Percentiles rank a stretch among this genome's conserved stretches.
These are phyloP conservation scores for Sciurus niger DNA, from an alignment of 2,113 vertebrate species.

Conservation along the genomic window DNA sequence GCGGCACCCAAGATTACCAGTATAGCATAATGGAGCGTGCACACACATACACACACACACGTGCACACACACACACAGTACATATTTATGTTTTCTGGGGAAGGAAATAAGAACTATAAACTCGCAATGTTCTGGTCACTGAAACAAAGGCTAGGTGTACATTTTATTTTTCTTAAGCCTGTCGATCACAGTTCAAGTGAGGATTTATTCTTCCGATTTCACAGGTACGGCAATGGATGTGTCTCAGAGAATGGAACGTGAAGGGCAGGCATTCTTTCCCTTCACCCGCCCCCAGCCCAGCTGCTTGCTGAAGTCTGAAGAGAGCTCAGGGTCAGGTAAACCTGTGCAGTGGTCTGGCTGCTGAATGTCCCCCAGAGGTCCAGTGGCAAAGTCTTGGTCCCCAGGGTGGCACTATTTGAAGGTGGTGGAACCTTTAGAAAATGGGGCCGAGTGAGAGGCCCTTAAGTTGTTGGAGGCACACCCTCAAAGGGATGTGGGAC, in stretches of 20 bases:
- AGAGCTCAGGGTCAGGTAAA: neutral
- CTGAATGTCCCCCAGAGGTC: neutral
- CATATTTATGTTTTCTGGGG: too few relatives aligned
- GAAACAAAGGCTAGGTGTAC: neutral
- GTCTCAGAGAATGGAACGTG: neutral
- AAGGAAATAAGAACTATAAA: neutral
- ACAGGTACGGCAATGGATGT: neutral
- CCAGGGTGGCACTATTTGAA: neutral
- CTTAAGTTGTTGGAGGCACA: neutral
- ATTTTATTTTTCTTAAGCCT: neutral
- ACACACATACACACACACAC: too few relatives aligned
- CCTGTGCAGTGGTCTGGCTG: neutral
- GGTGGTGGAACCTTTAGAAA: neutral
- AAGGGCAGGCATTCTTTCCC: neutral
- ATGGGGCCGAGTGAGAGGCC: neutral
- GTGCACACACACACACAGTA: too few relatives aligned
- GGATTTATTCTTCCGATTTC: neutral
- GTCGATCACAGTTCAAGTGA: neutral
- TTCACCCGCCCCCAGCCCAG: neutral
- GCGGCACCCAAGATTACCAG: neutral
- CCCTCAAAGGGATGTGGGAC: too few relatives aligned
- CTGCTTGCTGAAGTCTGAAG: neutral
- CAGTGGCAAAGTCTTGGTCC: too few relatives aligned
- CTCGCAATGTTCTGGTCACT: neutral
- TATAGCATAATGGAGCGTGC: too few relatives aligned